phyloP scores from a whole-genome alignment of 2,888 invertebrate genomes.

The Drosophila prolongata region DNA sequence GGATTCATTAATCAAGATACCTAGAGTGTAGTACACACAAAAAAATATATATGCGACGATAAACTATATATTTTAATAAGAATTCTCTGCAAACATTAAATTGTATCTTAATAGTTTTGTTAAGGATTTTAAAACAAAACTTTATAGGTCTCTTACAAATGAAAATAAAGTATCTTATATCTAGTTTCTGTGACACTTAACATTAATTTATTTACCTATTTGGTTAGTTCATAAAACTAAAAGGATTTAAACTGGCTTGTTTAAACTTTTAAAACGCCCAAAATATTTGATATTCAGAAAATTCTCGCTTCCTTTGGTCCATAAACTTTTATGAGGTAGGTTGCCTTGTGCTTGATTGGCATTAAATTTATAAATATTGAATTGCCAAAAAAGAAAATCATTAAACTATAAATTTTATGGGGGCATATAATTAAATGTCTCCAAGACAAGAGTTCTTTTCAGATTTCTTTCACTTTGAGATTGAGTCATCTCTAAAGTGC shows the following conservation, averaged over 20 bases:
- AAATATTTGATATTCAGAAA: not conserved
- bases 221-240: not conserved
- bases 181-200: not conserved
- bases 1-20: slow-evolving; percentile 1
- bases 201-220: too few relatives aligned
- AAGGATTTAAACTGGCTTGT: not conserved
- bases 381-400: not conserved
- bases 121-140: not conserved
- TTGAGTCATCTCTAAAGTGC: slow-evolving; percentile 15
- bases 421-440: not conserved
- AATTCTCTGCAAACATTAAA: too few relatives aligned
- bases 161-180: not conserved
- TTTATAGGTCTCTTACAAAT: too few relatives aligned
- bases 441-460: not conserved
- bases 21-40: too few relatives aligned
- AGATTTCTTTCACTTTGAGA: not conserved
- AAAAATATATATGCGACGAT: too few relatives aligned
- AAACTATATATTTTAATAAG: too few relatives aligned
- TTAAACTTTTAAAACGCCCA: not conserved
- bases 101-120: too few relatives aligned
- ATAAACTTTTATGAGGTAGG: not conserved
- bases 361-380: not conserved
- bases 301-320: not conserved
- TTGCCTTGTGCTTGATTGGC: not conserved
- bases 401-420: slow-evolving; percentile 3